Evolutionary conservation across 2,113 vertebrate species (phyloP), one percentile per base, ranked within the genome.

Genomic region (Odocoileus virginianus): DNA sequence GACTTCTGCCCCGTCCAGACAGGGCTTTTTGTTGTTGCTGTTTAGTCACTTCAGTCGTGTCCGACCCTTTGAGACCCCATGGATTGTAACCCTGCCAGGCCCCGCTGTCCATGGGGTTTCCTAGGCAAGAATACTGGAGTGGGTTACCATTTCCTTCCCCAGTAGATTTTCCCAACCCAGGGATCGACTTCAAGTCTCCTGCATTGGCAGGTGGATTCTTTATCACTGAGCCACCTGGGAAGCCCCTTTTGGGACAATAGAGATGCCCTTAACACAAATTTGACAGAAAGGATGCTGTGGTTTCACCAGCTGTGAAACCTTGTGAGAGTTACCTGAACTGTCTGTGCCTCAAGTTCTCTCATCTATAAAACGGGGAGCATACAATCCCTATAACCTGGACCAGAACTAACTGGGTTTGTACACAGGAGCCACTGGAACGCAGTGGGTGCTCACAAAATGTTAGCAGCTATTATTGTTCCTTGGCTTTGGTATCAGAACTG

Each of bases 371-470:
- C 3, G 16, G 47, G 7, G 19, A 23, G 6, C 12, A 36, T 40
- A 27, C 11, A 47, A 33, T 23, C 33, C 17, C 27, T 58, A 3
- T 1, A 6, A 3, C 16, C 6, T 0, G 61, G 19, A 14, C 19
- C 52, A 45, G 60, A 81, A 23, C 33, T 19, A 27, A 57, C 27
- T 8, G 58, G 11, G 5, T 71, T 43, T 19, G 23, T 27, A 28
- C 30, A 15, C 0, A 0, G 23, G 15, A 87, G 83, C 76, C 76
- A 25, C 1, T 52, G n/a, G 50, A 14, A 6, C 6, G 45, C 7
- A 28, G 19, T 10, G n/a, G 43, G 7, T 6, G 3, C 60, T 91
- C 55, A 17, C 19, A 50, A 67, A 55, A 40, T 28, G 21, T 19
- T 45, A 45, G 43, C 13, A 36, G 83, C n/a, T 21, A 2, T 57